Base-by-base conservation (phyloP, 37 sponge, comb jelly and placozoan genomes). In the Beroe ovata region DNA sequence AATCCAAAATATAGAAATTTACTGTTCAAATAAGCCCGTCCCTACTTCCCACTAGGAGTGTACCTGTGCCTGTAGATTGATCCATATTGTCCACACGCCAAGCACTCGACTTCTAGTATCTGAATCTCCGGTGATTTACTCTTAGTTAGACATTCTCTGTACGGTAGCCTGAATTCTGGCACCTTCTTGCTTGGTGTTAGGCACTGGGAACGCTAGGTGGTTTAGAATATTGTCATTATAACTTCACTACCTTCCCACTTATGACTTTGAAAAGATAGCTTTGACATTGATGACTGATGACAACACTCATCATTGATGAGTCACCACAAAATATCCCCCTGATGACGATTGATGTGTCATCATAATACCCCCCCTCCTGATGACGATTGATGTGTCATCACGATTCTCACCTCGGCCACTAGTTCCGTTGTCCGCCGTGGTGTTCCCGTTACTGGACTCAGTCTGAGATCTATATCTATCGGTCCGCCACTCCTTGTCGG, bases 41-140 rank as follows among this genome's bases (percentile, higher is more conserved):
- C n/a, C n/a, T n/a, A n/a, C n/a, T n/a, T n/a, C n/a, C n/a, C n/a
- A n/a, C n/a, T n/a, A n/a, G n/a, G n/a, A 62, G 6, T 20, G 8
- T 16, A 77, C 84, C 84, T 77, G 84, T 77, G 84, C 41, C 84
- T 38, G 21, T 77, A 77, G n/a, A 77, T 39, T 42, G 84, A 77
- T 11, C 84, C 84, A 1, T 42, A 11, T 36, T 77, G 84, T 8
- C 84, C 84, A 29, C 84, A 77, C 0, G 47, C 33, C 21, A 77
- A n/a, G 21, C 84, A 77, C 23, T 77, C 84, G 21, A 77, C 84
- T 26, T 77, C 84, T 35, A 77, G 23, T n/a, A 77, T 77, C 38
- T 77, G 84, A 18, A 77, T 35, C 26, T 19, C 28, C 21, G 84
- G 84, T 41, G 84, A 77, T 23, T 77, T 77, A 54, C 28, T 42